Evolutionary conservation across 2,888 invertebrate genomes (phyloP).

Genomic region (Nomada ruficornis): DNA sequence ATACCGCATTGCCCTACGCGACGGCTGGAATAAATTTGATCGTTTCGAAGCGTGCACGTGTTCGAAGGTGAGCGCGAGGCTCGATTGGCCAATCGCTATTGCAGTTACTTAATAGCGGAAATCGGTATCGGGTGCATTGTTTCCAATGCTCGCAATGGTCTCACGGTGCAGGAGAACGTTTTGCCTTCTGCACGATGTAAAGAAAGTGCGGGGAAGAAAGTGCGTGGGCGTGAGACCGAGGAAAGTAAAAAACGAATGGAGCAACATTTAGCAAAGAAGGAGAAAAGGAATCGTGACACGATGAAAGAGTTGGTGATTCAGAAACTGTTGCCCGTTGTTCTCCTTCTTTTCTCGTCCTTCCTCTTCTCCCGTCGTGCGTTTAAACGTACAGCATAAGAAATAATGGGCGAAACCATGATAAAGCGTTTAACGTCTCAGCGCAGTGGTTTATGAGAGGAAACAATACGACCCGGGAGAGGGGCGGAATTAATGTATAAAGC

Average conservation of each 20-base stretch:
- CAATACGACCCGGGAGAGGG: slow-evolving; percentile 33
- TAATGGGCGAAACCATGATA: slow-evolving; percentile 51
- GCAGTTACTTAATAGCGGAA: slow-evolving; percentile 44
- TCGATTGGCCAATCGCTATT: slow-evolving; percentile 4
- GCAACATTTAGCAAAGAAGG: background rate
- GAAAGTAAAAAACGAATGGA: background rate
- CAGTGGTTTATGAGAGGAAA: slow-evolving; percentile 51
- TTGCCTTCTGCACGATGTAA: slow-evolving; percentile 21
- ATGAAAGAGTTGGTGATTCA: slow-evolving; percentile 20
- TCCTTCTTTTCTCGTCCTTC: too few relatives aligned
- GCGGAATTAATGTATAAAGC: slow-evolving; percentile 49
- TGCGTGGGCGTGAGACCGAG: slow-evolving; percentile 28
- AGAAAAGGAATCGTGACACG: slow-evolving; percentile 17
- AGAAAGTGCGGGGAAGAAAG: slow-evolving; percentile 15
- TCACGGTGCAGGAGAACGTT: slow-evolving; percentile 1
- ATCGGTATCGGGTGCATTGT: slow-evolving; percentile 27
- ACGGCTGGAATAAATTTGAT: slow-evolving; percentile 46
- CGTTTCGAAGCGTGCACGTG: slow-evolving; percentile 49
- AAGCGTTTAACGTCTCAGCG: slow-evolving; percentile 52
- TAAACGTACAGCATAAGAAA: slow-evolving; percentile 23
- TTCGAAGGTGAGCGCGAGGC: slow-evolving; percentile 24
- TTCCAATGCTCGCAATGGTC: slow-evolving; percentile 15
- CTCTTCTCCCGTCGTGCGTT: background rate
- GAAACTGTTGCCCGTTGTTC: background rate
- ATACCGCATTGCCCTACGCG: too few relatives aligned